Conservation (phyloP, 2,797 vertebrate species). For the Dermochelys coriacea region DNA sequence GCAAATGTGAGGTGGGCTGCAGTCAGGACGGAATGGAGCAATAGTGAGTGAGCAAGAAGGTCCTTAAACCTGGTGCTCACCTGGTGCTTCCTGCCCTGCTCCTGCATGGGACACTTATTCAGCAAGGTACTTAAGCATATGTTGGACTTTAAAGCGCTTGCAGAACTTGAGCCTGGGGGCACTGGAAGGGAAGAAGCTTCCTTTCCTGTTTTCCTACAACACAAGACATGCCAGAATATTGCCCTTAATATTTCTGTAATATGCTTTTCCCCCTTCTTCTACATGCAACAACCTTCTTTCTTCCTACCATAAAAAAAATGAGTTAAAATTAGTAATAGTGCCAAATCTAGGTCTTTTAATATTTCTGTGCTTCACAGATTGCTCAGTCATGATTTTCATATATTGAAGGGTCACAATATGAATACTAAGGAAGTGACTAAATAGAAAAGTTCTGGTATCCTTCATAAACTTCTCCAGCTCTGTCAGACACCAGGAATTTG, state of each 20-base stretch:
- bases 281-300: background rate
- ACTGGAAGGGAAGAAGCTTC: background rate
- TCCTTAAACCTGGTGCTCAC: background rate
- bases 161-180: background rate
- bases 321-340: background rate
- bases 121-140: background rate
- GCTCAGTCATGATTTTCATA: background rate
- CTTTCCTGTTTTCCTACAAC: background rate
- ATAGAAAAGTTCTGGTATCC: conserved; percentile 50
- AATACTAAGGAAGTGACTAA: conserved; percentile 4
- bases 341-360: background rate
- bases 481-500: conserved; percentile 46
- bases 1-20: background rate
- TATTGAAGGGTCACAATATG: background rate
- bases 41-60: background rate
- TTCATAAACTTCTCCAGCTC: conserved; percentile 22
- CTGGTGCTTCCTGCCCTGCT: background rate
- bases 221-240: background rate
- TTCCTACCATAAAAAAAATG: background rate
- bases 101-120: background rate
- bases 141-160: background rate
- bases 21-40: background rate
- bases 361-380: conserved; percentile 8
- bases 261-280: background rate
- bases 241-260: background rate